A percentile compares a stretch with the other conserved stretches of the same genome.
phyloP scores from a whole-genome alignment of 2,113 vertebrate species.

The Oreochromis aureus region DNA sequence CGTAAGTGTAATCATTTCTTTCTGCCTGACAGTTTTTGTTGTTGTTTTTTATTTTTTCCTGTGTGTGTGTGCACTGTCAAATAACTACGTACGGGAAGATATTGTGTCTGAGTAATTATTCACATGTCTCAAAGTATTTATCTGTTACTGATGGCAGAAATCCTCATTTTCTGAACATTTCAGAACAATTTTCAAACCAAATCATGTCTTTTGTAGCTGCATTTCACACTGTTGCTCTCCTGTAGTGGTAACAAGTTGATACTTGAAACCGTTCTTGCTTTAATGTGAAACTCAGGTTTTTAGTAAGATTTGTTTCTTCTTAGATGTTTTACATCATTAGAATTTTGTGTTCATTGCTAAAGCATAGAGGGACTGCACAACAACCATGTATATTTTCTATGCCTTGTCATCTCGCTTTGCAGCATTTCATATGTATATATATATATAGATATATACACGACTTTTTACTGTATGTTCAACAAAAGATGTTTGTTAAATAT shows the following conservation, averaged over 20 bases:
- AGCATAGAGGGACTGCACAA: slow-evolving; percentile 39
- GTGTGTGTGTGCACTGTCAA: slow-evolving; percentile 14
- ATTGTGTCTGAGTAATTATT: slow-evolving; percentile 27
- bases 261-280: slow-evolving; percentile 64
- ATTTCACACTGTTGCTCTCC: slow-evolving; percentile 50
- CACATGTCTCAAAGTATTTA: slow-evolving; percentile 32
- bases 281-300: slow-evolving; percentile 67
- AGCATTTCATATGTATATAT: slow-evolving; percentile 40
- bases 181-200: slow-evolving; percentile 58
- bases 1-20: slow-evolving; percentile 37
- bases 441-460: slow-evolving; percentile 27
- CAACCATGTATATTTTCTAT: slow-evolving; percentile 50
- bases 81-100: slow-evolving; percentile 28
- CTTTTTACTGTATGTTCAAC: slow-evolving; percentile 57
- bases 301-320: slow-evolving; percentile 34
- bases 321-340: slow-evolving; percentile 35
- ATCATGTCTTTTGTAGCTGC: slow-evolving; percentile 41
- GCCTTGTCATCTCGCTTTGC: slow-evolving; percentile 34
- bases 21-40: slow-evolving; percentile 33
- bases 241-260: slow-evolving; percentile 49
- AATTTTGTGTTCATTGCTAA: slow-evolving; percentile 21
- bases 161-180: slow-evolving; percentile 63
- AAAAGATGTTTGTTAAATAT: slow-evolving; percentile 52
- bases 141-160: slow-evolving; percentile 40
- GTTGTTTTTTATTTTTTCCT: not conserved